Evolutionary conservation across 2,888 invertebrate species (phyloP), one percentile per base, ranked within the genome.

Genomic region (Dimorphilus gyrociliatus): DNA sequence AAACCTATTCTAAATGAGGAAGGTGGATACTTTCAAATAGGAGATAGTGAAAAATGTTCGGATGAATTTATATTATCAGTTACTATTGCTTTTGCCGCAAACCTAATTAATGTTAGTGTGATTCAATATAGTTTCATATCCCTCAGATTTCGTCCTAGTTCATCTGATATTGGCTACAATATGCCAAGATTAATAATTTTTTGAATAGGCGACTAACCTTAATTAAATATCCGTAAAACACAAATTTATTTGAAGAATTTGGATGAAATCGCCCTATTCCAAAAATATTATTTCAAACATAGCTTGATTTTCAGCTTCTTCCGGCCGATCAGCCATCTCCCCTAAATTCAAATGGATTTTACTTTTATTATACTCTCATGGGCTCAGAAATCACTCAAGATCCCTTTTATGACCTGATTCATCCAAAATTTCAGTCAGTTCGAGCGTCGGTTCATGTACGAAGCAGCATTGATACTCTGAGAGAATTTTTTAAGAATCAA

Each of bases 311-410:
- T 25, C 40, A 58, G 55, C 38, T 58, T 32, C 46, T 57, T 23
- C 59, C 61, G 1, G 51, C 53, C 28, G 46, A 43, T 24, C 39
- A 46, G 14, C 40, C 50, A 3, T 35, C 58, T 18, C 51, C 58
- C 7, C 32, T 45, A 1, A 39, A 36, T 19, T 40, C 47, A 18
- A 41, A 40, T 36, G 60, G 58, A 1, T 65, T 56, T 37, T 63
- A 55, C 44, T 64, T 65, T 42, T 63, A 60, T 44, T 65, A 60
- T 37, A 55, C 61, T 4, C 41, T 65, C 16, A 47, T 65, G 33
- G 64, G 63, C 8, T 63, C 63, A 44, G 60, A 63, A 44, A 55
- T 64, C 10, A 58, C 54, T 23, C 63, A 59, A 32, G 62, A 64
- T 32, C 42, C 44, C 4, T 65, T 64, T 42, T 36, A 47, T 17